Percentiles rank a stretch among this genome's conserved stretches.
phyloP scores from a whole-genome alignment of 2,113 vertebrate genomes.

The Coracopsis vasa region DNA sequence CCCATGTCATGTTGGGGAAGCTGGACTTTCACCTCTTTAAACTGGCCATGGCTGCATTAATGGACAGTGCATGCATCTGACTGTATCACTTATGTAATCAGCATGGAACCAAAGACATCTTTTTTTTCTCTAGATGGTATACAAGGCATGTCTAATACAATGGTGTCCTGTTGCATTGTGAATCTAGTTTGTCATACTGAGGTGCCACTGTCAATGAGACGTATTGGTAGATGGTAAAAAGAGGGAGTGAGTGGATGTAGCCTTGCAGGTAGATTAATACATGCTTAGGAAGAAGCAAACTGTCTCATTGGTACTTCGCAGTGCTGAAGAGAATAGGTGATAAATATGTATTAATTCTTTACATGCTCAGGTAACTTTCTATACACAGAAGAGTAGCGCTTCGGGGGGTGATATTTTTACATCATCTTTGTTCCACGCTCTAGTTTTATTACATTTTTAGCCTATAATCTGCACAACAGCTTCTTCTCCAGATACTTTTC shows the following conservation, averaged over 20 bases:
- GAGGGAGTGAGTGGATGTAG: neutral
- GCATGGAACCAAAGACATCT: neutral
- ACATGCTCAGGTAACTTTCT: neutral
- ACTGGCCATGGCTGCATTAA: neutral
- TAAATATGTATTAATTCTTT: neutral
- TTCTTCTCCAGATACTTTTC: neutral
- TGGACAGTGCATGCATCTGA: rapidly evolving
- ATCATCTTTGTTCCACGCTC: neutral
- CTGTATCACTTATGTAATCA: neutral
- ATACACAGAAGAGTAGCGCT: neutral
- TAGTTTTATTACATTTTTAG: neutral
- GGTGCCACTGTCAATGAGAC: neutral
- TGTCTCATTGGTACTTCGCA: neutral
- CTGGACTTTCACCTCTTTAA: neutral
- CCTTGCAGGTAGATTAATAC: neutral
- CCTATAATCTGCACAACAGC: neutral
- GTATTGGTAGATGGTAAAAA: neutral
- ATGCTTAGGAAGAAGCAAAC: neutral
- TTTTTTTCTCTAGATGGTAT: neutral
- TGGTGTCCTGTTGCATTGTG: neutral
- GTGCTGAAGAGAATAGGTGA: neutral
- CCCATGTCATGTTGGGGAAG: neutral
- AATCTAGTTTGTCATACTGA: neutral
- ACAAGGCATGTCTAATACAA: neutral
- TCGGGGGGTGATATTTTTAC: neutral